Evolutionary conservation across 30 jellyfish, hydroid and myxozoan species (phyloP).

Genomic region (Aurelia coerulea): DNA sequence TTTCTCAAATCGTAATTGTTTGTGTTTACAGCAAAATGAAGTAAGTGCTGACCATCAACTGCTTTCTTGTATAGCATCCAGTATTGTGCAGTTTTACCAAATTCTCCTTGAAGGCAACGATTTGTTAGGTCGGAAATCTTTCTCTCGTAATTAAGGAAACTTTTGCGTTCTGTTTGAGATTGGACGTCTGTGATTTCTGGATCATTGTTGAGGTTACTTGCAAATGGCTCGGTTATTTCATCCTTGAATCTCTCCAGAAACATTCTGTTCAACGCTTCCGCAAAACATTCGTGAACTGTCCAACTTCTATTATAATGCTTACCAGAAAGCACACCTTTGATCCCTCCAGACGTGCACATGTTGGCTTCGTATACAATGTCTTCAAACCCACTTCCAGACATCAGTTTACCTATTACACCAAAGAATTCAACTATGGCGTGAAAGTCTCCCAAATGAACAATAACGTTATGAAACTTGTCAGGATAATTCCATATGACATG

Average conservation of each 20-base stretch:
- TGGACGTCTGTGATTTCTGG: conserved; percentile 20
- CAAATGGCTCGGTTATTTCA: conserved; percentile 25
- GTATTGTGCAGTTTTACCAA: conserved; percentile 41
- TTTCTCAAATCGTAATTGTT: conserved; percentile 30
- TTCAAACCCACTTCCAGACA: conserved; percentile 40
- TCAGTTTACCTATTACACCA: conserved; percentile 7
- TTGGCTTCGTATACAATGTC: conserved; percentile 29
- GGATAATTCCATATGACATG: conserved; percentile 37
- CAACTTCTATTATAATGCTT: conserved; percentile 51
- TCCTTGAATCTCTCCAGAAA: conserved; percentile 32
- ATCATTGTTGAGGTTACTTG: conserved; percentile 27
- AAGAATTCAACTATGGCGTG: conserved; percentile 31
- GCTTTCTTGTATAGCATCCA: conserved; percentile 53
- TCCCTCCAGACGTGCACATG: conserved; percentile 54
- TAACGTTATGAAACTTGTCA: conserved; percentile 16
- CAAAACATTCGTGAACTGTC: conserved; percentile 50
- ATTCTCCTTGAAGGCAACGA: conserved; percentile 49
- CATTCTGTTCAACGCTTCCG: conserved; percentile 44
- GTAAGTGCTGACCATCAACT: conserved; percentile 51
- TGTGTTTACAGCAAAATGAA: conserved; percentile 40
- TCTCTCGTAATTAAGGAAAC: conserved; percentile 15
- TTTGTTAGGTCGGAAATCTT: conserved; percentile 20
- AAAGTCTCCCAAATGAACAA: conserved; percentile 21
- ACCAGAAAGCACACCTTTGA: conserved; percentile 51
- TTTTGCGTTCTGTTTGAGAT: conserved; percentile 21